Conservation (phyloP, 2,888 invertebrate genomes). For the Caenorhabditis sp. region DNA sequence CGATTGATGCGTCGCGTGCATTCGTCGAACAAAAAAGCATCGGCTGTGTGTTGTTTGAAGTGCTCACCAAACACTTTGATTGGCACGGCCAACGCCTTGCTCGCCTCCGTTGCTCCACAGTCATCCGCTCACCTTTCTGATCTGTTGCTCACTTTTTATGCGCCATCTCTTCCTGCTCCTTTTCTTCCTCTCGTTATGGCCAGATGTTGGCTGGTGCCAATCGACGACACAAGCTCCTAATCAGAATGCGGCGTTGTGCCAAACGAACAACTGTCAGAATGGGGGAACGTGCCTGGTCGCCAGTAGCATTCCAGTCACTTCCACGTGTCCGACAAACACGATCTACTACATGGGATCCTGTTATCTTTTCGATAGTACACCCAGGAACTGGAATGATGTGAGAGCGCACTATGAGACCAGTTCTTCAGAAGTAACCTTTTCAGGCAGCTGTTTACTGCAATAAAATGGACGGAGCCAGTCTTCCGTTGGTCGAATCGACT, state of each 20-base stretch:
- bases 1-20: too few relatives aligned
- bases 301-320: constrained; percentile 22
- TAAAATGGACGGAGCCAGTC: constrained; percentile 31
- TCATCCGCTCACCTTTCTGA: neutral
- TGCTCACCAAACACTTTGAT: constrained; percentile 49
- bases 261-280: constrained; percentile 46
- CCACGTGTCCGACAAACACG: constrained; percentile 29
- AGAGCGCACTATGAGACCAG: neutral
- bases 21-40: constrained; percentile 8
- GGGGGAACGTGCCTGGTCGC: constrained; percentile 53
- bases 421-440: neutral
- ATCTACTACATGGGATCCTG: constrained; percentile 51
- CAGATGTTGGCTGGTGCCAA: neutral
- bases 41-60: constrained; percentile 37
- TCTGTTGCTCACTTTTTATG: neutral
- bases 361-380: constrained; percentile 36
- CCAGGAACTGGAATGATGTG: constrained; percentile 47
- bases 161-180: constrained; percentile 8
- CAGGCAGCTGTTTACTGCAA: constrained; percentile 48
- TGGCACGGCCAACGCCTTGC: constrained; percentile 42
- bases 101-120: constrained; percentile 5
- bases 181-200: neutral
- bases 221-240: neutral
- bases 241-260: constrained; percentile 27
- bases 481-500: constrained; percentile 31